Conservation (phyloP, 2,797 vertebrate genomes). For the Sebastes matsubarae region DNA sequence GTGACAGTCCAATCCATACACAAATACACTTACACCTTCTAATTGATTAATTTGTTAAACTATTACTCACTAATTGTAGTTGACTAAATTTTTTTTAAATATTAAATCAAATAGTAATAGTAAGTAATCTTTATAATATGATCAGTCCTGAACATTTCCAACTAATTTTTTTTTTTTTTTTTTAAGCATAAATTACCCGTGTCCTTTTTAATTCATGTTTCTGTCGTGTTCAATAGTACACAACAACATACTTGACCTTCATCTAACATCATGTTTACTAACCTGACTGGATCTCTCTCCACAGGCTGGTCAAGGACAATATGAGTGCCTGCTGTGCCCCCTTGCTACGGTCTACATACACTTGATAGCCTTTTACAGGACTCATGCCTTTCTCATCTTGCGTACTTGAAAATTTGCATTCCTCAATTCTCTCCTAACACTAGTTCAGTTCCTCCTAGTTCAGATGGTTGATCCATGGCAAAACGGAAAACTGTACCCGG, state of each 20-base stretch:
- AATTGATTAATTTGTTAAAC: neutral
- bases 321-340: neutral
- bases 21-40: neutral
- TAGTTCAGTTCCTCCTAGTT: neutral
- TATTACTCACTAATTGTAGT: neutral
- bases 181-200: neutral
- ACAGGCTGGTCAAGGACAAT: neutral
- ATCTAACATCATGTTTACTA: constrained; percentile 34
- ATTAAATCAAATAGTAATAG: neutral
- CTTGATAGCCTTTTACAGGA: neutral
- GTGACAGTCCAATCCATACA: no score
- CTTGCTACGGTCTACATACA: neutral
- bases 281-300: constrained; percentile 11
- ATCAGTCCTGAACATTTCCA: neutral
- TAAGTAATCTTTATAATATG: neutral
- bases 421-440: neutral
- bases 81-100: neutral
- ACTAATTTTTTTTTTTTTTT: neutral
- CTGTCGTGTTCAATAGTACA: neutral
- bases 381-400: neutral
- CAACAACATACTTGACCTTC: constrained; percentile 30
- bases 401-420: neutral
- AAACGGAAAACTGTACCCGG: neutral
- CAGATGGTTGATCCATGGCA: neutral
- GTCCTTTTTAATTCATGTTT: constrained; percentile 4